Base-by-base conservation (phyloP, 2,113 vertebrate species). In the Hypanus sabinus region DNA sequence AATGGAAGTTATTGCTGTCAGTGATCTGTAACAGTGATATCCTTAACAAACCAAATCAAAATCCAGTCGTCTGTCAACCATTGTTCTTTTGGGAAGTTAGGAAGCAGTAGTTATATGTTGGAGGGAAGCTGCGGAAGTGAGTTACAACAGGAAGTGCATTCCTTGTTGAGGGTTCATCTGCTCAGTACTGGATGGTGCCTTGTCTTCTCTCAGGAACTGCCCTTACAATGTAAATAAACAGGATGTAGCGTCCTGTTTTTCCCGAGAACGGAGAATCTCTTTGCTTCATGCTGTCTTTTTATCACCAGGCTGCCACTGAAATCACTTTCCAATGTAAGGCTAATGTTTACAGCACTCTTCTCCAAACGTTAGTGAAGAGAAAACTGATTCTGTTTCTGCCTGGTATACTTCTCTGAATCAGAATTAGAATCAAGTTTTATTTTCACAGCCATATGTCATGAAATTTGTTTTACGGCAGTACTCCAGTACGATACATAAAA, bases 151-250 rank as follows among this genome's bases (percentile, higher is more conserved):
- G 85, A 90, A 90, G 60, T 33, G 33, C 62, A 62, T 16, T 16
- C 62, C 65, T 90, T 90, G 85, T n/a, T 33, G 85, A 60, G 33
- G 85, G n/a, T 33, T 90, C 85, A 36, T 65, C 85, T 88, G 85
- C 10, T 62, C 16, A 18, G 27, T 2, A n/a, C 12, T 1, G 16
- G 30, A 65, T 9, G 60, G n/a, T 20, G 85, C 60, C 60, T 33
- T 24, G 16, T 88, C n/a, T 65, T 1, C 30, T 33, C n/a, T 90
- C 85, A 90, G 85, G 85, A 90, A 68, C 85, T 90, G 60, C 30
- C 30, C 85, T 65, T 27, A 20, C 85, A 20, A 9, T 62, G 57
- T 5, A 2, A 90, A n/a, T 90, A 90, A 90, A 90, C 60, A 90
- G 57, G 16, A 90, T 90, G 60, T 12, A 73, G 71, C 5, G 62